These are phyloP conservation scores for Lophotis ruficrista DNA, from an alignment of 2,113 vertebrate species.

Conservation along the genomic window DNA sequence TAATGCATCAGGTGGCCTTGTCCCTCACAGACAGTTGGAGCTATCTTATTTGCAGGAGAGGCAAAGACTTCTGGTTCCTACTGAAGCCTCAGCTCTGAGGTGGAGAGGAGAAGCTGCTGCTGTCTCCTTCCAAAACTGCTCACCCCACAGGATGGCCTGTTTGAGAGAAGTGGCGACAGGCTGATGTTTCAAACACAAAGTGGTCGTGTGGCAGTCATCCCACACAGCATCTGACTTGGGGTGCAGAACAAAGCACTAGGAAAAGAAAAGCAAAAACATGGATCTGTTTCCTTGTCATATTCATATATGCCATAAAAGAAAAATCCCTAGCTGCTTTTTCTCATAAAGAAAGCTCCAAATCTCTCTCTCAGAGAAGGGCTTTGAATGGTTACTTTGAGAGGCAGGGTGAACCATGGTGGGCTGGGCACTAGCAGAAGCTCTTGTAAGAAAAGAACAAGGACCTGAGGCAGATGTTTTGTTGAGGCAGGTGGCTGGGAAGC, in stretches of 20 bases:
- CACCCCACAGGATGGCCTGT: rapidly evolving
- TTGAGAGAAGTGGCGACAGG: background rate
- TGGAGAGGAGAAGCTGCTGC: background rate
- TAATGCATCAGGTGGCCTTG: background rate
- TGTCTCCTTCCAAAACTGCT: background rate
- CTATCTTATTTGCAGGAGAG: background rate
- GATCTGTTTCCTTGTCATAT: background rate
- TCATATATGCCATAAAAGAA: background rate
- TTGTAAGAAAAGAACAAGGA: background rate
- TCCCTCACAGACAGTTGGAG: rapidly evolving
- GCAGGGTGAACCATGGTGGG: background rate
- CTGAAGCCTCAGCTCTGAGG: background rate
- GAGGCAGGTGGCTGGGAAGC: background rate
- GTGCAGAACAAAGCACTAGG: background rate
- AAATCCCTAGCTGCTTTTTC: background rate
- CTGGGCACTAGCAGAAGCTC: background rate
- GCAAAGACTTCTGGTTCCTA: background rate
- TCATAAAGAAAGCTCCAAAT: background rate
- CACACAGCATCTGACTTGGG: background rate
- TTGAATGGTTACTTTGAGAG: background rate
- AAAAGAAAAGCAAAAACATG: background rate
- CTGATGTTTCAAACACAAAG: background rate
- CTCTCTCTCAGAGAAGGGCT: background rate
- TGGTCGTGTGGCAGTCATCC: background rate
- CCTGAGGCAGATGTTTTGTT: background rate